Evolutionary conservation across 2,113 vertebrate genomes (phyloP), one percentile per base, ranked within the genome.

Genomic region (Coregonus clupeaformis): DNA sequence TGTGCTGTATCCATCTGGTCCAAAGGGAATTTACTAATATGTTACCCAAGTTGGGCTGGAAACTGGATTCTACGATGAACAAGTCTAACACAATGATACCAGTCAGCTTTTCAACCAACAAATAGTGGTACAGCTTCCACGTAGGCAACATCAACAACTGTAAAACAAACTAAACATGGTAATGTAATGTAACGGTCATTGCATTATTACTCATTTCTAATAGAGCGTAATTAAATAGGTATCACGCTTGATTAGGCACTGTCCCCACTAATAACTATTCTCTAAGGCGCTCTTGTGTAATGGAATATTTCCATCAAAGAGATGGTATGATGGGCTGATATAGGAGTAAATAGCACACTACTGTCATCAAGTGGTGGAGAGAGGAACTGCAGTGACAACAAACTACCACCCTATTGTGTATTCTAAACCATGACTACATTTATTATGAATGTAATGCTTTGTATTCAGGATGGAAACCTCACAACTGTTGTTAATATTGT

Each of bases 251-350:
- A 85, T 79, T 49, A 69, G 67, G 24, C 67, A 36, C 42, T 66
- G 72, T 73, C 57, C 24, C 1, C 22, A 20, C 42, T 75, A 77
- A 71, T 68, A 71, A 75, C 73, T 64, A 76, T 60, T 74, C 27
- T 52, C 30, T 70, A 72, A 59, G 59, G 63, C 49, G 14, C 60
- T 75, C 70, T 29, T 62, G 70, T 57, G 55, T 66, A 65, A 66
- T 71, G 24, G 49, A 62, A 65, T 30, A 16, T 63, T 73, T 25
- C 77, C 81, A 85, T 88, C 69, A 85, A 85, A 86, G 72, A 65
- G 27, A 42, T 42, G 0, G 36, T 42, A 11, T 42, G 32, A 20
- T 18, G 78, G 27, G n/a, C 47, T 20, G 22, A 52, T 0, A 64
- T 2, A 13, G 13, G 0, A 16, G 7, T 47, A 3, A 25, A 60